Percentiles rank a stretch among this genome's conserved stretches.
Evolutionary conservation across 1,140 invertebrate species (phyloP).

Genomic region (Tenebrio molitor): DNA sequence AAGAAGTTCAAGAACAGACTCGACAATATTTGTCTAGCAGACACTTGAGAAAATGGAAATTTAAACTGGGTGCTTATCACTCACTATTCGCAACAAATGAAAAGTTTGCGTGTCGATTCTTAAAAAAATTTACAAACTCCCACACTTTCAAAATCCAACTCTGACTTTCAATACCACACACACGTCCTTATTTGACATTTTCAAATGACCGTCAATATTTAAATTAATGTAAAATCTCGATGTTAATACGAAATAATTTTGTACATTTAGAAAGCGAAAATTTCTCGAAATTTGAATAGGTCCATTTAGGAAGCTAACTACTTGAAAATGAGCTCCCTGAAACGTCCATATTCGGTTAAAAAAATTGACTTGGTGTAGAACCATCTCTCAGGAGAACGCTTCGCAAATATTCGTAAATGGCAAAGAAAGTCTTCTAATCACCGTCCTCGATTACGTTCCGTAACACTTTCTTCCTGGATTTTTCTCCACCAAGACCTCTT

Average conservation of each 20-base stretch:
- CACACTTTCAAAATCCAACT: background rate
- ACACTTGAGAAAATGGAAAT: background rate
- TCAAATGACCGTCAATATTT: too few species aligned
- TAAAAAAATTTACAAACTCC: background rate
- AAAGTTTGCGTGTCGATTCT: background rate
- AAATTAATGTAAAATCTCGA: too few species aligned
- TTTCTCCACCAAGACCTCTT: slow-evolving; percentile 1
- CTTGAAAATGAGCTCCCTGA: too few species aligned
- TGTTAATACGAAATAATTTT: too few species aligned
- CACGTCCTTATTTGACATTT: too few species aligned
- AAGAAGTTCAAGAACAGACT: too few species aligned
- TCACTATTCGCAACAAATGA: background rate
- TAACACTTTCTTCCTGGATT: slow-evolving; percentile 20
- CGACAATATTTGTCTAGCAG: background rate
- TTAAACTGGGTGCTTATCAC: too few species aligned
- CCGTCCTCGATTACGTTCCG: slow-evolving; percentile 23
- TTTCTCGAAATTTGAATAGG: too few species aligned
- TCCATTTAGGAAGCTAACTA: too few species aligned
- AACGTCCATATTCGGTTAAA: too few species aligned
- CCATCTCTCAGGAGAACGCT: background rate
- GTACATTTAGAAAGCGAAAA: too few species aligned
- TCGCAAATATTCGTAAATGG: background rate
- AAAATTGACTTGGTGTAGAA: too few species aligned
- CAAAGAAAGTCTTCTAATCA: slow-evolving; percentile 22
- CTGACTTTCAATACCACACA: slow-evolving; percentile 1